Evolutionary conservation across 2,113 vertebrate genomes (phyloP).

Genomic region (Catagonus wagneri): DNA sequence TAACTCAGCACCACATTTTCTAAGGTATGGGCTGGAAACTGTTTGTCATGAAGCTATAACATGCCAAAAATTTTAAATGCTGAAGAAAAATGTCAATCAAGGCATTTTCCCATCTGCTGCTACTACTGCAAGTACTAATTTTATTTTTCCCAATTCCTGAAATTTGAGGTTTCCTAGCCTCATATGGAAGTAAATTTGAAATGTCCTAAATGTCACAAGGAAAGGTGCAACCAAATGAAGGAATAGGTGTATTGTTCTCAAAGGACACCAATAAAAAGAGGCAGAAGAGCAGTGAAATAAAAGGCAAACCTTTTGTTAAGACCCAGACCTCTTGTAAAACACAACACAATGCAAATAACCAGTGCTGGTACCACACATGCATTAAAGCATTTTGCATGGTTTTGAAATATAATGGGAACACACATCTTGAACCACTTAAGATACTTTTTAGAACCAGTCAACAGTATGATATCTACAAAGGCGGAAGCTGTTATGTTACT

Average conservation of each 20-base stretch:
- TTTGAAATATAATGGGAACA: slow-evolving; percentile 72
- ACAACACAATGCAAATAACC: slow-evolving; percentile 71
- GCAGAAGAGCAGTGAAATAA: slow-evolving; percentile 65
- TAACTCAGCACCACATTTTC: slow-evolving; percentile 77
- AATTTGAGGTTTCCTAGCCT: slow-evolving; percentile 76
- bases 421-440: slow-evolving; percentile 74
- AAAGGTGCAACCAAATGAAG: slow-evolving; percentile 56
- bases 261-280: slow-evolving; percentile 73
- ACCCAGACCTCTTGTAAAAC: slow-evolving; percentile 76
- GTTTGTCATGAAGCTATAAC: slow-evolving; percentile 67
- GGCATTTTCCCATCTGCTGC: slow-evolving; percentile 78
- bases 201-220: slow-evolving; percentile 78
- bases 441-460: slow-evolving; percentile 76
- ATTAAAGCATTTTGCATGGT: slow-evolving; percentile 74
- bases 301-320: slow-evolving; percentile 68
- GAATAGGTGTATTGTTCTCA: slow-evolving; percentile 73
- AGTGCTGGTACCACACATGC: slow-evolving; percentile 63
- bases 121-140: slow-evolving; percentile 82
- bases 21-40: slow-evolving; percentile 81
- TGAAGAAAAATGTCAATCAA: slow-evolving; percentile 82
- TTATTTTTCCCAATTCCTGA: slow-evolving; percentile 80
- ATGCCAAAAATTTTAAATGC: slow-evolving; percentile 72
- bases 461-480: slow-evolving; percentile 78
- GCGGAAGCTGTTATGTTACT: slow-evolving; percentile 61
- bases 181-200: slow-evolving; percentile 74